Evolutionary conservation across 1,140 invertebrate species (phyloP).

Genomic region (Diachasmimorpha longicaudata): DNA sequence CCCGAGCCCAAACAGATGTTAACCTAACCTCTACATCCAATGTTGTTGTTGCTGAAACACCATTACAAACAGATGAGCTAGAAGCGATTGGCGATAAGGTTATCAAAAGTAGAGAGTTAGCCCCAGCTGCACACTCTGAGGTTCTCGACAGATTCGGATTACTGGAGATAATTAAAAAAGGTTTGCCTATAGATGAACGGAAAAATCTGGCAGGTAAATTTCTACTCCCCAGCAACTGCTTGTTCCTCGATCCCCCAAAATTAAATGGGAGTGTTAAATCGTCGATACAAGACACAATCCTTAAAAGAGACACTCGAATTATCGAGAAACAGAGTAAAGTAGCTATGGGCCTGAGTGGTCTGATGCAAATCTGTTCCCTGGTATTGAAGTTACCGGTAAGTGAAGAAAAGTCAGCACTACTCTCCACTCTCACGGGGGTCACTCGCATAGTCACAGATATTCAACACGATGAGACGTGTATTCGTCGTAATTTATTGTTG

Average conservation of each 20-base stretch:
- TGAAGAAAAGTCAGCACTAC: slow-evolving; percentile 19
- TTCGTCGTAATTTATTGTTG: slow-evolving; percentile 17
- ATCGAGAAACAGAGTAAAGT: slow-evolving; percentile 18
- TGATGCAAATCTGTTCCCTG: slow-evolving; percentile 22
- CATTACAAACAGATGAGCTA: background rate
- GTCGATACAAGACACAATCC: slow-evolving; percentile 3
- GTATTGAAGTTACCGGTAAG: slow-evolving; percentile 16
- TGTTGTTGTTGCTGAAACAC: background rate
- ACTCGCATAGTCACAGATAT: slow-evolving; percentile 11
- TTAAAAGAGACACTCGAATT: slow-evolving; percentile 28
- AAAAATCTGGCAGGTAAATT: too few species aligned
- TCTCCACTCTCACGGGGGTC: slow-evolving; percentile 15
- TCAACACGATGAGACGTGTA: slow-evolving; percentile 22
- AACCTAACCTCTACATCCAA: background rate
- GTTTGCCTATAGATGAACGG: slow-evolving; percentile 15
- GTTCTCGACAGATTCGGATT: background rate
- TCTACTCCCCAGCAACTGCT: slow-evolving; percentile 25
- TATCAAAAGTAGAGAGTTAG: slow-evolving; percentile 12
- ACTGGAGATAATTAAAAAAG: slow-evolving; percentile 19
- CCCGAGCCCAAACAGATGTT: background rate
- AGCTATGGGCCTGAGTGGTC: slow-evolving; percentile 15
- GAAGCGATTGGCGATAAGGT: slow-evolving; percentile 16
- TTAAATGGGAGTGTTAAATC: slow-evolving; percentile 25
- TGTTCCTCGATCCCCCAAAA: slow-evolving; percentile 26
- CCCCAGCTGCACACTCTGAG: slow-evolving; percentile 18